Percentiles rank a stretch among this genome's conserved stretches.
Conservation (phyloP, 92 coral and sea anemone species). For the Epizoanthus stellaris region DNA sequence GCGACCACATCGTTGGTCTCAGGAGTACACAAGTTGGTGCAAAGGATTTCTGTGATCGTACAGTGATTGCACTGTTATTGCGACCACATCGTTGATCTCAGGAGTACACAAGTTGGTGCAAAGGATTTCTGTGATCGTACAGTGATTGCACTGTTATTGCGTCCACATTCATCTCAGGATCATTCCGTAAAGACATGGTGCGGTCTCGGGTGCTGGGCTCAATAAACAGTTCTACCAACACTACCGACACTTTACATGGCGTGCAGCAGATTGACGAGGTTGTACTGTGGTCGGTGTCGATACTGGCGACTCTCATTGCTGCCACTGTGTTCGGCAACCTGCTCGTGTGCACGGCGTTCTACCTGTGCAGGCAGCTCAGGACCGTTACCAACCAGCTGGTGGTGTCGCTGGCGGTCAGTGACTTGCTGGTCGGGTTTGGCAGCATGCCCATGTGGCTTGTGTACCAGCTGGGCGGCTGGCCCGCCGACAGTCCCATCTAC, state of each 20-base stretch:
- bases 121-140: neutral
- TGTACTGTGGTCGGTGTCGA: slow-evolving; percentile 60
- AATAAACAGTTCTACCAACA: slow-evolving; percentile 16
- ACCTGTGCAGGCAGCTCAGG: slow-evolving; percentile 74
- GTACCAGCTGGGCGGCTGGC: slow-evolving; percentile 63
- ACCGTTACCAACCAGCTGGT: slow-evolving; percentile 85
- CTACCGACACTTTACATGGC: neutral
- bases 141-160: neutral
- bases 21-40: neutral
- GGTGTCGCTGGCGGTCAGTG: slow-evolving; percentile 79
- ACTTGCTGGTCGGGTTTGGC: slow-evolving; percentile 83
- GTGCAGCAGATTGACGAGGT: slow-evolving; percentile 40
- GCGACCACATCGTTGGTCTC: neutral
- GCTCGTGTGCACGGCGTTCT: slow-evolving; percentile 84
- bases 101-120: neutral
- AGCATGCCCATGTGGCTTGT: slow-evolving; percentile 88
- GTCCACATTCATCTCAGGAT: neutral
- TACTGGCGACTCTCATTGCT: slow-evolving; percentile 71
- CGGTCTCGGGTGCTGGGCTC: neutral
- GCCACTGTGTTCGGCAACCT: slow-evolving; percentile 80
- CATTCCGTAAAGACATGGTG: neutral
- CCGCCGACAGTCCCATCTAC: slow-evolving; percentile 55
- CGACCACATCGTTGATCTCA: neutral
- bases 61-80: neutral
- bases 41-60: neutral